Evolutionary conservation across 2,113 vertebrate species (phyloP).

Genomic region (Brevimyrus niger): DNA sequence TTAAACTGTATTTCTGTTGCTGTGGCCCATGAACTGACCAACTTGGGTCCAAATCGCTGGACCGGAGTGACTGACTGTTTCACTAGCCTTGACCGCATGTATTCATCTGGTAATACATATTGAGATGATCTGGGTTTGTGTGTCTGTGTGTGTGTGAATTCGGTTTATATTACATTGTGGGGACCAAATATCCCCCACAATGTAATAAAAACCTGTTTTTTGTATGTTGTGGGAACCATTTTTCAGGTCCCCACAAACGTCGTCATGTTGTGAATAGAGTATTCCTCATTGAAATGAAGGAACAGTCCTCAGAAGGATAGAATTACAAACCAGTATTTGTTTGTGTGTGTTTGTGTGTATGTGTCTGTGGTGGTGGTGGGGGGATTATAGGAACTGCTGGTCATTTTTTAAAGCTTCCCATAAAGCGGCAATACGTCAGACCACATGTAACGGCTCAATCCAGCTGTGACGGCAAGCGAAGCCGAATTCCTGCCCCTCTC

Average conservation of each 20-base stretch:
- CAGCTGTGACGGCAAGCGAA: not conserved
- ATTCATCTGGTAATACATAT: not conserved
- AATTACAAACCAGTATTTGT: not conserved
- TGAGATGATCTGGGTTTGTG: not conserved
- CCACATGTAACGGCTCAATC: not conserved
- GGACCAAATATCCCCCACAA: too few species aligned
- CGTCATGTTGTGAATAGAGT: too few species aligned
- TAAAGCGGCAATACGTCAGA: not conserved
- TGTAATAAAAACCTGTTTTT: too few species aligned
- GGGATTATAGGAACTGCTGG: not conserved
- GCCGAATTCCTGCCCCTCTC: too few species aligned
- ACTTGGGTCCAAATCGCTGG: slow-evolving; percentile 13
- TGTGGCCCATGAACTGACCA: slow-evolving; percentile 30
- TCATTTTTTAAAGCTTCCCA: not conserved
- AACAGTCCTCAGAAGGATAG: too few species aligned
- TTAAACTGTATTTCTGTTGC: slow-evolving; percentile 31
- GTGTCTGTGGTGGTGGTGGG: not conserved
- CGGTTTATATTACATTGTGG: too few species aligned
- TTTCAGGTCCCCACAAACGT: too few species aligned
- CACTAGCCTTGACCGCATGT: not conserved
- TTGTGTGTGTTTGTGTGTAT: not conserved
- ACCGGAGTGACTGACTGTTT: slow-evolving; percentile 15
- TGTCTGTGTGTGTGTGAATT: not conserved
- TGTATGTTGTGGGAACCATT: too few species aligned
- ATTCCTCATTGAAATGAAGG: too few species aligned